Percentiles rank a stretch among this genome's conserved stretches.
phyloP scores from a whole-genome alignment of 2,888 invertebrate species.

The Meiosimyza decipiens region DNA sequence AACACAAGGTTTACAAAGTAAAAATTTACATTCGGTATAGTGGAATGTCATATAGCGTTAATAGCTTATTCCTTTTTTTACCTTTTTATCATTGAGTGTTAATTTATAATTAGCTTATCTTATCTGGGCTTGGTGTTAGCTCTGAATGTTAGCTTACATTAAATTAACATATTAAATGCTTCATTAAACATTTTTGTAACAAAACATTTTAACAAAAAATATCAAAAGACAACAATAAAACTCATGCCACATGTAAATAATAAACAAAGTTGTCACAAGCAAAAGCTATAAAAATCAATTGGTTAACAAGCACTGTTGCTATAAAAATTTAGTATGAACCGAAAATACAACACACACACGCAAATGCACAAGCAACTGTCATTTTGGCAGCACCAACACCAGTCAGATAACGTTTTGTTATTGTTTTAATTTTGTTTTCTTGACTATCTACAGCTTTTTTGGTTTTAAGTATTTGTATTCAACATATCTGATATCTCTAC shows the following conservation, averaged over 20 bases:
- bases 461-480: not conserved
- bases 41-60: too few species aligned
- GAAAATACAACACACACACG: not conserved
- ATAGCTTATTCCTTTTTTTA: too few species aligned
- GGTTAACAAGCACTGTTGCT: constrained; percentile 24
- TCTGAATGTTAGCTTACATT: not conserved
- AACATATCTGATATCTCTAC: too few species aligned
- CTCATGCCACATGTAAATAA: constrained; percentile 6
- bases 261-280: constrained; percentile 30
- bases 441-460: not conserved
- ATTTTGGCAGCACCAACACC: constrained; percentile 4
- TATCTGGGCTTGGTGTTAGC: not conserved
- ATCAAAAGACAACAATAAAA: constrained; percentile 8
- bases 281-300: constrained; percentile 31
- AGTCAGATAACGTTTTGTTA: constrained; percentile 1
- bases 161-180: constrained; percentile 27
- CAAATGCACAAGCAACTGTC: constrained; percentile 12
- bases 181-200: not conserved
- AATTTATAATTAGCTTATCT: constrained; percentile 19
- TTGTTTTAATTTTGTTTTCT: constrained; percentile 10
- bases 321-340: not conserved
- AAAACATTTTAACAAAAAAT: constrained; percentile 7
- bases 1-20: too few species aligned
- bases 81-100: not conserved
- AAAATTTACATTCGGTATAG: too few species aligned